Evolutionary conservation across 2,888 invertebrate genomes (phyloP).

Genomic region (Erannis defoliaria): DNA sequence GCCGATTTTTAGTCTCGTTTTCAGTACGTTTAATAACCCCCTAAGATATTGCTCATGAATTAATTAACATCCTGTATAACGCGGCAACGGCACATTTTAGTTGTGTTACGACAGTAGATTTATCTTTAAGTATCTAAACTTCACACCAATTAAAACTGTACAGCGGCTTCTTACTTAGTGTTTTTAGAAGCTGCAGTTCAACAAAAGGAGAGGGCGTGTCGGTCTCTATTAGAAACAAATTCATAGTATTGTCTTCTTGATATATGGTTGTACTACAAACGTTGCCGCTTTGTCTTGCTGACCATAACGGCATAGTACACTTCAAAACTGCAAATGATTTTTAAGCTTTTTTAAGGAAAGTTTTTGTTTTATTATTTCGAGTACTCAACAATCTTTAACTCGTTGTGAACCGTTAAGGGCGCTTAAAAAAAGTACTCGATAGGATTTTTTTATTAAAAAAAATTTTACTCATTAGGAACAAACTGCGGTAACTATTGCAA

Average conservation of each 20-base stretch:
- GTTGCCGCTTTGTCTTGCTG: constrained; percentile 12
- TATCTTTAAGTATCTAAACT: background rate
- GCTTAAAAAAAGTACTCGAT: too few species aligned
- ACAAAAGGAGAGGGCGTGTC: constrained; percentile 53
- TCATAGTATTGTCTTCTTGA: constrained; percentile 57
- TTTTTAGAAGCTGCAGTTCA: background rate
- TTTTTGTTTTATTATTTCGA: background rate
- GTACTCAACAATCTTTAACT: too few species aligned
- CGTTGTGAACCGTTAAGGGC: too few species aligned
- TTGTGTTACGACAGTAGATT: too few species aligned
- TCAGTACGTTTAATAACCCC: too few species aligned
- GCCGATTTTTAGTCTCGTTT: too few species aligned
- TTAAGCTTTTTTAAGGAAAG: background rate
- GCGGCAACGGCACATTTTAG: too few species aligned
- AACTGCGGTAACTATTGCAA: too few species aligned
- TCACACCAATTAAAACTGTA: background rate
- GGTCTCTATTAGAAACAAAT: constrained; percentile 72
- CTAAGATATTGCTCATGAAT: too few species aligned
- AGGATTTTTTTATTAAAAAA: too few species aligned
- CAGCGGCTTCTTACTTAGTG: constrained; percentile 3
- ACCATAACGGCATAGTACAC: constrained; percentile 38
- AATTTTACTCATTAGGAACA: too few species aligned
- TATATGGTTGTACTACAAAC: constrained; percentile 26
- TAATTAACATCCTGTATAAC: too few species aligned
- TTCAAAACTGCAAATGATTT: constrained; percentile 17